Evolutionary conservation across 35 echinoderm and acorn worm genomes (phyloP).

Genomic region (Ophiothrix spiculata): DNA sequence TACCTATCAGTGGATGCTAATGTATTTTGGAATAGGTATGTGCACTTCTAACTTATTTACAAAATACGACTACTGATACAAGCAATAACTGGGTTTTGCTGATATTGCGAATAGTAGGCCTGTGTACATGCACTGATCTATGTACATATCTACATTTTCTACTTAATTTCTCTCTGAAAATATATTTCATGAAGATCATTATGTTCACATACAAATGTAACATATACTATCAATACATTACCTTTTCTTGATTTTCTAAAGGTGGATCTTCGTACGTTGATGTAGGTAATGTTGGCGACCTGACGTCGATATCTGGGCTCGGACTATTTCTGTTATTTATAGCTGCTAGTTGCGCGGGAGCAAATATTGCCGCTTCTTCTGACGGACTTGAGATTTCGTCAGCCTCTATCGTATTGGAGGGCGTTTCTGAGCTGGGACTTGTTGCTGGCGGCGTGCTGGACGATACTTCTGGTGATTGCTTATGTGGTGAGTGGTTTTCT

Average conservation of each 20-base stretch:
- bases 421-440: neutral
- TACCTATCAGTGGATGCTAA: too few relatives aligned
- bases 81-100: too few relatives aligned
- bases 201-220: too few relatives aligned
- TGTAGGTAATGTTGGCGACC: neutral
- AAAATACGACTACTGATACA: too few relatives aligned
- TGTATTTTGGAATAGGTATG: too few relatives aligned
- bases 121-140: too few relatives aligned
- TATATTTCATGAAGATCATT: too few relatives aligned
- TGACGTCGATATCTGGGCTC: neutral
- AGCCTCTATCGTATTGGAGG: neutral
- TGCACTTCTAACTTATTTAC: too few relatives aligned
- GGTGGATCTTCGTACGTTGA: neutral
- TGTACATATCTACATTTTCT: too few relatives aligned
- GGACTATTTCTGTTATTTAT: slow-evolving; percentile 6
- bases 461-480: neutral
- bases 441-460: neutral
- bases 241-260: slow-evolving; percentile 13
- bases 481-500: neutral
- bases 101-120: too few relatives aligned
- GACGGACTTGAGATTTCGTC: neutral
- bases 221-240: neutral
- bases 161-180: too few relatives aligned
- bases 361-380: neutral
- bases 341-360: neutral